phyloP scores from a whole-genome alignment of 1,140 invertebrate species.

The Ceratosolen solmsi region DNA sequence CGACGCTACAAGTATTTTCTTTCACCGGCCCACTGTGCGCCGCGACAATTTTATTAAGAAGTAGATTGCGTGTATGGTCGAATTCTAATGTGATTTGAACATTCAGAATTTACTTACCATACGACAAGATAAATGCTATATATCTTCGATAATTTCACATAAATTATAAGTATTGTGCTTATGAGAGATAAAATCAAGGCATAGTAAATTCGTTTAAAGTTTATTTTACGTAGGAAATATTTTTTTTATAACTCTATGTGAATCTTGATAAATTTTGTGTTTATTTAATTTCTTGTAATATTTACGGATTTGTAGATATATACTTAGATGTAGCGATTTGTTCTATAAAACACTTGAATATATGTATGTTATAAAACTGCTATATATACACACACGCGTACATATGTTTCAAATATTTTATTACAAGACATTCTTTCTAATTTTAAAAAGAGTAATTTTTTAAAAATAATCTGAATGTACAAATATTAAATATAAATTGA shows the following conservation, averaged over 20 bases:
- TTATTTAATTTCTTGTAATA: no score
- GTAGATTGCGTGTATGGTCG: slow-evolving; percentile 51
- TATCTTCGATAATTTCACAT: background rate
- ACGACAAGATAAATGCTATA: background rate
- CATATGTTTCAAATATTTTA: background rate
- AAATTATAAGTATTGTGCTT: background rate
- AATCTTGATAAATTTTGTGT: background rate
- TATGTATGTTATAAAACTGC: background rate
- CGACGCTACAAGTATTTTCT: slow-evolving; percentile 29
- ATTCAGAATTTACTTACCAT: background rate
- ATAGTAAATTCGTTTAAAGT: background rate
- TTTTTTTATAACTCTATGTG: background rate
- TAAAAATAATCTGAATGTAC: background rate
- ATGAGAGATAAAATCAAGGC: background rate
- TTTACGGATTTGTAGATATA: background rate
- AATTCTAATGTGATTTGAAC: background rate
- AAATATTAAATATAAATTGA: background rate
- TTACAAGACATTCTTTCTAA: background rate
- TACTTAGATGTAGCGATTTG: background rate
- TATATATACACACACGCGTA: background rate
- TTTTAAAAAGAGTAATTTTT: background rate
- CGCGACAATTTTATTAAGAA: slow-evolving; percentile 67
- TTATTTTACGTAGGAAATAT: background rate
- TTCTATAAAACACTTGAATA: background rate
- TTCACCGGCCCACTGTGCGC: slow-evolving; percentile 12